Base-by-base conservation (phyloP, 2,113 vertebrate species). In the Elanus axillaris region DNA sequence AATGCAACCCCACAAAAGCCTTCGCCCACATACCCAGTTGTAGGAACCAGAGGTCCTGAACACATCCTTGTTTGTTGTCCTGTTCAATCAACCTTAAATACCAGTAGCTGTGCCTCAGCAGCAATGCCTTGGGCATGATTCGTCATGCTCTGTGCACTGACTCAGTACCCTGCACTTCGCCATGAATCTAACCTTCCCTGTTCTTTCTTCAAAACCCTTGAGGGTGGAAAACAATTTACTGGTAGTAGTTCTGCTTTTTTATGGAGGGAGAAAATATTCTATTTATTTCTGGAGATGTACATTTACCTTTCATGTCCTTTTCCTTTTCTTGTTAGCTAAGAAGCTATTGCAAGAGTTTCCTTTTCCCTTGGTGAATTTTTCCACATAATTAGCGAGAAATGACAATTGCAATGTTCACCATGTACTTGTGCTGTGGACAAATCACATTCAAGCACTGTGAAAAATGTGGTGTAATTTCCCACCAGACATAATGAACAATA, bases 291-390 rank as follows among this genome's bases (percentile, higher is more conserved):
- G 55, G 59, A 76, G 72, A 88, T 25, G 25, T 64, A 64, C 68
- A 34, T 47, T 93, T 97, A 36, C 43, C 56, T 94, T 91, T 91
- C 60, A 81, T 52, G 26, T 74, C 23, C 31, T 78, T 81, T 72
- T 75, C 84, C 55, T 94, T 74, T 64, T 97, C 82, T 88, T 94
- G 48, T 93, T 94, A 89, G 52, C 56, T 55, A 78, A 91, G 77
- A 96, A 93, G 85, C 55, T 82, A 69, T 82, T 93, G 62, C 32
- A 67, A 59, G 38, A 6, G 8, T 36, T 90, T 76, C 12, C 88
- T 82, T 87, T 59, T 32, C 58, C 38, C 42, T 71, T 0, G 0
- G 48, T 92, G 82, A 29, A 62, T 94, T 92, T 96, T 97, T 81
- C 73, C 83, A 81, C 23, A 15, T 89, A 84, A 86, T 91, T 91